Evolutionary conservation across 2,888 invertebrate species (phyloP).

Genomic region (Idaea straminata): DNA sequence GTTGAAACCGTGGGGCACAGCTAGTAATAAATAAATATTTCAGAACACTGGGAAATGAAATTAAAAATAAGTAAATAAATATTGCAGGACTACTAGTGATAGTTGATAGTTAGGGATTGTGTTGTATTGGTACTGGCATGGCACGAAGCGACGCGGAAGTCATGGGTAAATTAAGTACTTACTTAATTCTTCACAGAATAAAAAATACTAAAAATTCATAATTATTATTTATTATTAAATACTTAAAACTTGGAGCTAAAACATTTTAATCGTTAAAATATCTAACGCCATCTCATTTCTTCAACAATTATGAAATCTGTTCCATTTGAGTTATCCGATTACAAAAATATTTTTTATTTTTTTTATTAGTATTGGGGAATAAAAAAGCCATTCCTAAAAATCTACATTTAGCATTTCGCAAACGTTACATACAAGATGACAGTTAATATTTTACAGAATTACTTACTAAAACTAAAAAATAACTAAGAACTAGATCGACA

Average conservation of each 20-base stretch:
- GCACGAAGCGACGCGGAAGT: too few species aligned
- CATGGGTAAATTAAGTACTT: too few species aligned
- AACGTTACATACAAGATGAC: constrained; percentile 14
- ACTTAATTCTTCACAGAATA: too few species aligned
- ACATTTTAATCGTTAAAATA: constrained; percentile 65
- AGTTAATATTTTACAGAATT: constrained; percentile 2
- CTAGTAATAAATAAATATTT: background rate
- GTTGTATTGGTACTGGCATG: background rate
- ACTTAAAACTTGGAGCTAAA: constrained; percentile 75
- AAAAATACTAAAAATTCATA: constrained; percentile 47
- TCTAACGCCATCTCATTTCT: constrained; percentile 56
- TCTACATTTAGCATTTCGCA: constrained; percentile 22
- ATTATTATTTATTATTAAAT: constrained; percentile 63
- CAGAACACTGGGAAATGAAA: background rate
- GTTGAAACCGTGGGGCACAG: too few species aligned
- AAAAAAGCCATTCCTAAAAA: constrained; percentile 30
- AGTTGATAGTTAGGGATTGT: background rate
- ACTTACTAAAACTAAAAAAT: background rate
- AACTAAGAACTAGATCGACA: background rate
- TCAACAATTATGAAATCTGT: constrained; percentile 53
- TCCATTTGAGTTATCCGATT: constrained; percentile 50
- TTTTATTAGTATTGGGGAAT: constrained; percentile 38
- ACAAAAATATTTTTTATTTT: constrained; percentile 68
- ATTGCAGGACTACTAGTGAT: background rate
- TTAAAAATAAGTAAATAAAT: background rate